Conservation (phyloP, 2,113 vertebrate genomes). For the Chlorodrepanis virens region DNA sequence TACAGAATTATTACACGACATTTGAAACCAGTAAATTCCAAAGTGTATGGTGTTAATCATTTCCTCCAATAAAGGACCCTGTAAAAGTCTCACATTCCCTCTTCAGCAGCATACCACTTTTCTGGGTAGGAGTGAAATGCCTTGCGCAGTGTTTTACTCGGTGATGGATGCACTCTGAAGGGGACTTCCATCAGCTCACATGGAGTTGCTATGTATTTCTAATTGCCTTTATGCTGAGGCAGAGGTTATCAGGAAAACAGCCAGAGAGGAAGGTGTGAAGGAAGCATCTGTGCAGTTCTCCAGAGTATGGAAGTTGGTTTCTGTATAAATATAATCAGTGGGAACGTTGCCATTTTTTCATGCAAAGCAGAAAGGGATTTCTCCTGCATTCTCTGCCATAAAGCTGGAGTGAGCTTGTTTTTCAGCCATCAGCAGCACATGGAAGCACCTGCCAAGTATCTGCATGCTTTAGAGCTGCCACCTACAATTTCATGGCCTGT, state of each 20-base stretch:
- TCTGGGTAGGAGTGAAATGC: not conserved
- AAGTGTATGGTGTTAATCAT: not conserved
- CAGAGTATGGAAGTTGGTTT: not conserved
- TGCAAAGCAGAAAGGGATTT: not conserved
- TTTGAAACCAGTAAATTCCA: not conserved
- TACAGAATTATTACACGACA: not conserved
- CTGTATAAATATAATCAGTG: not conserved
- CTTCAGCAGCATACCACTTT: not conserved
- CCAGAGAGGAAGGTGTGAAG: not conserved
- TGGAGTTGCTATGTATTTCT: not conserved
- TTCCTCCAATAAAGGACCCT: not conserved
- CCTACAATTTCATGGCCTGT: not conserved
- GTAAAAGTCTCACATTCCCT: not conserved
- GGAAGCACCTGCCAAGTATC: not conserved
- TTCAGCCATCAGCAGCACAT: not conserved
- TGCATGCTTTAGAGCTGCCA: not conserved
- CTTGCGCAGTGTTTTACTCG: accelerated
- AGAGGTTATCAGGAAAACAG: not conserved
- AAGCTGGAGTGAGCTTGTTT: not conserved
- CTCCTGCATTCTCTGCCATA: not conserved
- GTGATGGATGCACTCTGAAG: accelerated
- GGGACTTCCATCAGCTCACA: not conserved
- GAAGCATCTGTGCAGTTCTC: not conserved
- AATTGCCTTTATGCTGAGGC: not conserved
- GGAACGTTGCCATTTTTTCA: not conserved